Base-by-base conservation (phyloP, 2,113 vertebrate species). In the Todiramphus saurophagus region DNA sequence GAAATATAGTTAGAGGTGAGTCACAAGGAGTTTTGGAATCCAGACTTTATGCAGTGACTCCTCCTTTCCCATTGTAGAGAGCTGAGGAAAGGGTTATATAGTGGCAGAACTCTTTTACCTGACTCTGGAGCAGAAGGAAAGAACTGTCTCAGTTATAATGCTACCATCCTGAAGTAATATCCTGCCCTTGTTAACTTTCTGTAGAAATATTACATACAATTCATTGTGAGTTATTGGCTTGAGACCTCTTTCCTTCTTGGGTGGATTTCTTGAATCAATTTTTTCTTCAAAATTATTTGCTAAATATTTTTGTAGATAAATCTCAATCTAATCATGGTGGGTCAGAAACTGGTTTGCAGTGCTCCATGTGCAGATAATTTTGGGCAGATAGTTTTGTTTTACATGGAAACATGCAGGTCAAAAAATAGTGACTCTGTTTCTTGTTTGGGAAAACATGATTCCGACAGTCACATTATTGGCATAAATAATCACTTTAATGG, bases 11-110 rank as follows among this genome's bases (percentile, higher is more conserved):
- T 86, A 76, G 63, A 84, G 74, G 39, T 93, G 72, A 89, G 35
- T 88, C 85, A 83, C 66, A 78, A 94, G 46, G 39, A 83, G 25
- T 86, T 91, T 86, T 78, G 64, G 79, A 83, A 91, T 83, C 41
- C 50, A 64, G 56, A 60, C 13, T 69, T 89, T 33, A 31, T 16
- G 21, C 39, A 74, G n/a, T 70, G 68, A 39, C 37, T 46, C 30
- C 41, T 91, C n/a, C 63, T 92, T 92, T 86, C 79, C 77, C 48
- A 68, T 31, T 72, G 24, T 37, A 89, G n/a, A 53, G 79, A 74
- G 64, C 44, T 79, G 41, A 92, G 46, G 58, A 56, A 86, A 90
- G 30, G 30, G 18, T 75, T 87, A 35, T 37, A n/a, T 48, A 69
- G 25, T 60, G 70, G 37, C 18, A 88, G 51, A 90, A 68, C 50